Conservation (phyloP, 1,140 invertebrate genomes). For the Atta texana region DNA sequence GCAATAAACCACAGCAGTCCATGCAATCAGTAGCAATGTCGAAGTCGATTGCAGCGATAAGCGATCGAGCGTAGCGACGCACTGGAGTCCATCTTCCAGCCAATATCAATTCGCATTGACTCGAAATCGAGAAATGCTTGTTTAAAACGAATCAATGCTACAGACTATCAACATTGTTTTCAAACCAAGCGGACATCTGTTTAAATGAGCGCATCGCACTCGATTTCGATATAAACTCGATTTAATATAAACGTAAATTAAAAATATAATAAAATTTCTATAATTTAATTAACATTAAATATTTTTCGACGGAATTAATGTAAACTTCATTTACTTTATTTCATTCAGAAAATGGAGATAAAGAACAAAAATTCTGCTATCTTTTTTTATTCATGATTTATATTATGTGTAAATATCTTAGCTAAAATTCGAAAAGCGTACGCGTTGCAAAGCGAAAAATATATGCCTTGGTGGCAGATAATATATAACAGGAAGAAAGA, state of each 20-base stretch:
- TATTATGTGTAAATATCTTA: neutral
- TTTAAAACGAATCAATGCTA: conserved; percentile 5
- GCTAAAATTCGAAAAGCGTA: conserved; percentile 4
- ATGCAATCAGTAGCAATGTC: conserved; percentile 12
- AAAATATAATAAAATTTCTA: neutral
- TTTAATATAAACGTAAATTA: neutral
- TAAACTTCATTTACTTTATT: neutral
- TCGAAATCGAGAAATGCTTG: conserved; percentile 22
- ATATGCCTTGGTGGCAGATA: neutral
- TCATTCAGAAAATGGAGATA: neutral
- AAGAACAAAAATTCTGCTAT: neutral
- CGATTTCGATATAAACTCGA: neutral
- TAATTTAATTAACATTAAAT: too few relatives aligned
- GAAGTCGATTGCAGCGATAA: conserved; percentile 45
- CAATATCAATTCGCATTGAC: conserved; percentile 24
- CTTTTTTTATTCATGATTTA: neutral
- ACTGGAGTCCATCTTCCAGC: neutral
- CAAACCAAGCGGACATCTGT: neutral
- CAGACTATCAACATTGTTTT: conserved; percentile 27
- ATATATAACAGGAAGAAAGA: conserved; percentile 7
- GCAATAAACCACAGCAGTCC: conserved; percentile 7
- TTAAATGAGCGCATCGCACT: neutral
- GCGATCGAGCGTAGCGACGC: conserved; percentile 6
- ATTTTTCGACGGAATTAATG: neutral
- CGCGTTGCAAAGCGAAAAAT: neutral